Evolutionary conservation across 2,113 vertebrate genomes (phyloP), one percentile per base, ranked within the genome.

Genomic region (Microtus oregoni): DNA sequence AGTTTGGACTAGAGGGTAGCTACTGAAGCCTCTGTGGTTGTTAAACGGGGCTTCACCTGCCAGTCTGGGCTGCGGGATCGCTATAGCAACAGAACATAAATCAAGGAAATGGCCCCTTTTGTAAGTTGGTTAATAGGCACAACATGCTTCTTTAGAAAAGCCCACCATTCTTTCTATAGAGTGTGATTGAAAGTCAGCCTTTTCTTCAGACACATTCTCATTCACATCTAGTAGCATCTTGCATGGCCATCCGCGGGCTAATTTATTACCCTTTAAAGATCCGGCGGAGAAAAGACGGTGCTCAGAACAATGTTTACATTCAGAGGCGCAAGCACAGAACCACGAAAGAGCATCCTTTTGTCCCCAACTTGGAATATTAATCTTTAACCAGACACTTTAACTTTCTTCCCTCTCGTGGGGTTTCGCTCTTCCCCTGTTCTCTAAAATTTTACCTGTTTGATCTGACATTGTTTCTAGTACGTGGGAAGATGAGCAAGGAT

Each of bases 51-150:
- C 98, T 98, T 98, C 98, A 98, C 98, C 98, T 99, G 98, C 98
- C 98, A 98, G 98, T 99, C 98, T 98, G 98, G 98, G 97, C 98
- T 97, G 98, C 96, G 96, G 97, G 96, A 98, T 99, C 98, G 98
- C 99, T 99, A 99, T 99, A 98, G 99, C 98, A 99, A 99, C 98
- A 98, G 96, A 98, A 98, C 98, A 99, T 99, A 99, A 99, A 99
- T 99, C 99, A 99, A 98, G 98, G 98, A 99, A 99, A 99, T 98
- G 98, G 98, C 98, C 98, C 98, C 99, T 99, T 99, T 99, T 99
- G 99, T 99, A 98, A 98, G 98, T 99, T 99, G 99, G 99, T 99
- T 99, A 99, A 99, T 99, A 99, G 99, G 99, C 99, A 99, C 99
- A 99, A 99, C 99, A 99, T 99, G 99, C 98, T 98, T 99, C 99